phyloP scores from a whole-genome alignment of 1,140 invertebrate genomes.

The Heliconius melpomene region DNA sequence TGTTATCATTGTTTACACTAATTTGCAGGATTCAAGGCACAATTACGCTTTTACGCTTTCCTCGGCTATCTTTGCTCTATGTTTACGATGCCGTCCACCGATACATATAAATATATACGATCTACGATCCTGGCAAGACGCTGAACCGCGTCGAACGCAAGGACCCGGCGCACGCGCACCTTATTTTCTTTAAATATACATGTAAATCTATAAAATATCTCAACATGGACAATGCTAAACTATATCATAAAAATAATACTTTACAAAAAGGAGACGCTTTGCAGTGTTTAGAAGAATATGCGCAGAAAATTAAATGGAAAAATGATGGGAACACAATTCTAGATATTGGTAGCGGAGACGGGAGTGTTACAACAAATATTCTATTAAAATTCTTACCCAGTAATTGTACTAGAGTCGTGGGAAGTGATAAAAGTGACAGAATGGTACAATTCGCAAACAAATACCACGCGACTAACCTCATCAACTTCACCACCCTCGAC shows the following conservation, averaged over 20 bases:
- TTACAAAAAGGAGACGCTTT: slow-evolving; percentile 86
- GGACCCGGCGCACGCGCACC: slow-evolving; percentile 52
- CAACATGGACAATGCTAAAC: slow-evolving; percentile 83
- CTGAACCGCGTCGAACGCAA: slow-evolving; percentile 56
- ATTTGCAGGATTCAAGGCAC: slow-evolving; percentile 34
- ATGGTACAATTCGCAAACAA: too few species aligned
- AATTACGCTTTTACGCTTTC: slow-evolving; percentile 19
- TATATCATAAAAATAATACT: slow-evolving; percentile 84
- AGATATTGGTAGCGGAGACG: too few species aligned
- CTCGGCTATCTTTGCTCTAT: slow-evolving; percentile 37
- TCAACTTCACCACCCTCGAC: too few species aligned
- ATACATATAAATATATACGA: slow-evolving; percentile 67
- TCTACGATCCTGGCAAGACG: slow-evolving; percentile 52
- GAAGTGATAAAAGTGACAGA: too few species aligned
- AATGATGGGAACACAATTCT: too few species aligned
- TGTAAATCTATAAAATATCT: not conserved
- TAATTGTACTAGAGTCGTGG: too few species aligned
- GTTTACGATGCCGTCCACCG: slow-evolving; percentile 36
- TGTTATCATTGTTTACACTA: not conserved
- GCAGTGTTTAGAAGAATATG: too few species aligned
- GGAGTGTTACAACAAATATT: too few species aligned
- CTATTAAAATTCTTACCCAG: too few species aligned
- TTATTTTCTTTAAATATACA: slow-evolving; percentile 29
- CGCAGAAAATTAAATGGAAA: too few species aligned
- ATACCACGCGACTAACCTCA: too few species aligned